Base-by-base conservation (phyloP, 2,797 vertebrate species). In the Salarias fasciatus region DNA sequence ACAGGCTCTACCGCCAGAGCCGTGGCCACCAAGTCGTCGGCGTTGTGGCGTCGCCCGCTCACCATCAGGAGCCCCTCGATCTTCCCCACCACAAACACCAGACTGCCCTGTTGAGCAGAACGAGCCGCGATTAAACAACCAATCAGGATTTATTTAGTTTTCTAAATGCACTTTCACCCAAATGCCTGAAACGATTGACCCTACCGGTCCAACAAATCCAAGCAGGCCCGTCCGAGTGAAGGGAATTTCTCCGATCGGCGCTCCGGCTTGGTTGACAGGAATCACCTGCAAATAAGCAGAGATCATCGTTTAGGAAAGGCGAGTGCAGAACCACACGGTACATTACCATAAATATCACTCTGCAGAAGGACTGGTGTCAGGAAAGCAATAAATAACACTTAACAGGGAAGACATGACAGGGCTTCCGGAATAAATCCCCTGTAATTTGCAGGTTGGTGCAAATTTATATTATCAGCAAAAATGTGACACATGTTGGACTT, bases 31-130 rank as follows among this genome's bases (percentile, higher is more conserved):
- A 99, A 93, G 86, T 99, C 97, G 1, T 99, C 97, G 0, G 97
- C 95, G 1, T 97, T 99, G 84, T 99, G 97, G 50, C 96, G 92
- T 0, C 97, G 91, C 6, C 96, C 93, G 2, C 97, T 98, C 51
- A 99, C 96, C 9, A 91, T 91, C 77, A 98, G 89, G 73, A 99
- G 75, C 0, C 97, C 97, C 5, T 99, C 97, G 69, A 95, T 96
- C 66, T 98, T 98, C 15, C 97, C 97, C 11, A 99, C 96, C 75
- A 99, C 96, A 38, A 99, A 99, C 76, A 99, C 95, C 86, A 99
- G 88, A 62, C 96, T 98, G 51, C 96, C 97, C 97, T 99, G 91
- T 69, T 74, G 63, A 79, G 64, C 8, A 35, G 35, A 35, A 35
- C 33, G 5, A 35, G 18, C 24, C 18, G 18, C 3, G 18, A 2